Percentiles rank a stretch among this genome's conserved stretches.
These are phyloP conservation scores for Dryobota labecula DNA, from an alignment of 2,888 invertebrate species.

Conservation along the genomic window DNA sequence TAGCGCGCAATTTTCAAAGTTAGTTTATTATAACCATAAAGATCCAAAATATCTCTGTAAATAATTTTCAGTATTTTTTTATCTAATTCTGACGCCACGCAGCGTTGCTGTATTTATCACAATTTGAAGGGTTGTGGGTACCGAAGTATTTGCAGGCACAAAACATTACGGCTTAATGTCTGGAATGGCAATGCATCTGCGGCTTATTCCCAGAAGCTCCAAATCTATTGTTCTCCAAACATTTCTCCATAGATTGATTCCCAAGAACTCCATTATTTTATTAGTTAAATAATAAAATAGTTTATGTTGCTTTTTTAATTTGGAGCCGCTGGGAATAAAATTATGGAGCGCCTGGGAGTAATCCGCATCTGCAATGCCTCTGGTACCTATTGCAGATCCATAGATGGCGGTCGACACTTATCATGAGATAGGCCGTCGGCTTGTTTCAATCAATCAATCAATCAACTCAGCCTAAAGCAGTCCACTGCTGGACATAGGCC, in stretches of 20 bases:
- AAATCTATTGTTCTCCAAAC: too few species aligned
- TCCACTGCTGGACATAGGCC: too few species aligned
- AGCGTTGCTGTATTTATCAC: not conserved
- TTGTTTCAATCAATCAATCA: too few species aligned
- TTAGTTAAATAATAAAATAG: too few species aligned
- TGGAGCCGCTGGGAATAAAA: too few species aligned
- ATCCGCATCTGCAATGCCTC: not conserved
- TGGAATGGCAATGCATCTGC: not conserved
- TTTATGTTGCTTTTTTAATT: too few species aligned
- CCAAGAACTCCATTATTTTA: too few species aligned
- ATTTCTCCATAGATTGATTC: too few species aligned
- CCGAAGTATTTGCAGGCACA: not conserved
- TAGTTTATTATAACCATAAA: too few species aligned
- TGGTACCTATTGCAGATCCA: not conserved
- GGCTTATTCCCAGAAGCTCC: too few species aligned
- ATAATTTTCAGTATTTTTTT: not conserved
- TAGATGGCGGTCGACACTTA: not conserved
- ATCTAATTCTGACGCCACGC: not conserved
- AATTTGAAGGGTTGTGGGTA: not conserved
- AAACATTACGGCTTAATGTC: not conserved
- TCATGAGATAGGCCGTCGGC: not conserved
- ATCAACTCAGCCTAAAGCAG: too few species aligned
- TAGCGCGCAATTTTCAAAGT: not conserved
- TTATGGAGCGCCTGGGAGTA: too few species aligned
- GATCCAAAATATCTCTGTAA: not conserved